Conservation (phyloP, 92 coral and sea anemone genomes). For the Virgularia gustaviana region DNA sequence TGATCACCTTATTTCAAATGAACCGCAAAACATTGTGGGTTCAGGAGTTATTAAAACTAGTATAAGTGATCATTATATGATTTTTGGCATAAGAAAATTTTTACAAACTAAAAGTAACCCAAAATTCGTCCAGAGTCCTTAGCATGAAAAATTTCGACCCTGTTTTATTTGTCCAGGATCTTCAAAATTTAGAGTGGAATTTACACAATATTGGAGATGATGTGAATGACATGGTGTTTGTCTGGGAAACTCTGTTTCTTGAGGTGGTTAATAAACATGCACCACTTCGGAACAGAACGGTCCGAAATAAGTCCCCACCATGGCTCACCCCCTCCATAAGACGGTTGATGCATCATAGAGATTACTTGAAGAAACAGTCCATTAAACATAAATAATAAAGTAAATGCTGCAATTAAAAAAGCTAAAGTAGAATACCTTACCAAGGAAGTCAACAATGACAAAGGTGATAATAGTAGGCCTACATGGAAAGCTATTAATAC, state of each 20-base stretch:
- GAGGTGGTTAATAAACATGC: not conserved
- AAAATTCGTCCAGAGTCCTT: slow-evolving; percentile 16
- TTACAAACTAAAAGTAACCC: slow-evolving; percentile 4
- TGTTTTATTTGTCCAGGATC: too few relatives aligned
- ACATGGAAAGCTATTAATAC: too few relatives aligned
- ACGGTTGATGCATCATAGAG: slow-evolving; percentile 20
- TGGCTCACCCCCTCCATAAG: slow-evolving; percentile 15
- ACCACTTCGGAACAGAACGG: not conserved
- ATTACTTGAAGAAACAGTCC: slow-evolving; percentile 17
- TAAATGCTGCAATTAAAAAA: too few relatives aligned
- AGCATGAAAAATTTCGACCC: too few relatives aligned
- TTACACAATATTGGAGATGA: not conserved
- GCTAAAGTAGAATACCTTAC: too few relatives aligned
- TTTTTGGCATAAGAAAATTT: slow-evolving; percentile 33
- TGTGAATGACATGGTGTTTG: not conserved
- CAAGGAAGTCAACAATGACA: too few relatives aligned
- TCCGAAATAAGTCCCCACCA: slow-evolving; percentile 7
- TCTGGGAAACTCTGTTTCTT: not conserved
- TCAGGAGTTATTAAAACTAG: slow-evolving; percentile 36
- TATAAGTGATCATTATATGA: slow-evolving; percentile 38
- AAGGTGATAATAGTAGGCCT: too few relatives aligned
- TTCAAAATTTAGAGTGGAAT: not conserved
- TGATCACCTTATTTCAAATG: slow-evolving; percentile 34
- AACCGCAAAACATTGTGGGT: slow-evolving; percentile 26
- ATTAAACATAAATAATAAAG: too few relatives aligned